Evolutionary conservation across 2,113 vertebrate genomes (phyloP), one percentile per base, ranked within the genome.

Genomic region (Oncorhynchus masou): DNA sequence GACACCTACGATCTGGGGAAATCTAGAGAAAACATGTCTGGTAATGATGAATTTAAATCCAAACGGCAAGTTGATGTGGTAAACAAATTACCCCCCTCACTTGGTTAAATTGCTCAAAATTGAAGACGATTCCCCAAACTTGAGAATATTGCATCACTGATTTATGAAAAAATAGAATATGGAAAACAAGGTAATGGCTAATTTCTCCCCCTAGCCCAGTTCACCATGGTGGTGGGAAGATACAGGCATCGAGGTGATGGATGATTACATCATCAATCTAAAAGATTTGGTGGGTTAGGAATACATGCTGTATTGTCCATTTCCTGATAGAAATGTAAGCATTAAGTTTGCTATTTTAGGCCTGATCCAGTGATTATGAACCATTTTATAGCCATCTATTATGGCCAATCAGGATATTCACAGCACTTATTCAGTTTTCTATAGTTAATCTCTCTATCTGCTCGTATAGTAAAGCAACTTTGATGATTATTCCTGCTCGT

Each of bases 41-140:
- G 83, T 88, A 90, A 91, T 90, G 86, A 91, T 88, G 78, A 88
- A 89, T 89, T 87, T 89, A 90, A 90, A 91, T 90, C 85, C 80
- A 90, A 89, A 90, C 81, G 86, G 83, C 78, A 88, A 83, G 77
- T 76, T 83, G 83, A 87, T 68, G 59, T 79, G 73, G 73, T 78
- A 88, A 87, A 83, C 86, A 90, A 89, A 91, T 92, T 86, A 85
- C 82, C 84, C 78, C 84, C 82, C 86, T 88, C 81, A 85, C 85
- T 88, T 89, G 79, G 74, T 68, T 82, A 90, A 92, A 92, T 85
- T 86, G 81, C 70, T 81, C 68, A 65, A 88, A 88, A 90, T 88
- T 83, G 80, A 90, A 83, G 89, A 83, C 59, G 68, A 82, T 81
- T 86, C 77, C 67, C 75, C 22, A 80, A 87, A 86, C 69, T 74